phyloP scores from a whole-genome alignment of 2,888 invertebrate genomes.

The Eristalinus sepulchralis region DNA sequence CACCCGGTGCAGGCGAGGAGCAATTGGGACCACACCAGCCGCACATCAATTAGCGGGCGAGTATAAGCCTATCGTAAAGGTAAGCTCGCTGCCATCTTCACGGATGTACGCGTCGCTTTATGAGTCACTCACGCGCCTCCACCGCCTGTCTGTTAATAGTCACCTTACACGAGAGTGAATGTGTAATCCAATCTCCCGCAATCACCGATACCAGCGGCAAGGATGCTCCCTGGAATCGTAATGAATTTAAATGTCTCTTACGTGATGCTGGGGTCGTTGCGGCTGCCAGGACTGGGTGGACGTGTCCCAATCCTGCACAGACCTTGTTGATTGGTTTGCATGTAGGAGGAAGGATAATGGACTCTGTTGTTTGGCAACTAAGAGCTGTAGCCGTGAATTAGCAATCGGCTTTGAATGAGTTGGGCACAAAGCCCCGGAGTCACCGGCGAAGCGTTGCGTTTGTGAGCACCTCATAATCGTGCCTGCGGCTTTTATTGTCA shows the following conservation, averaged over 20 bases:
- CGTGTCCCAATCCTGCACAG: neutral
- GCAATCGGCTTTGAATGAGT: neutral
- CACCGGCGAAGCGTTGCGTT: neutral
- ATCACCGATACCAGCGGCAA: conserved; percentile 20
- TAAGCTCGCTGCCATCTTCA: neutral
- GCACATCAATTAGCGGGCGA: neutral
- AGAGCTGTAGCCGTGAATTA: neutral
- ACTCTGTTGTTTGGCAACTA: neutral
- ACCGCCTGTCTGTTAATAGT: conserved; percentile 17
- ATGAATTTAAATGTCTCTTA: conserved; percentile 40
- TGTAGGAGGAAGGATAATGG: conserved; percentile 2
- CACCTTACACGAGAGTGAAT: conserved; percentile 7
- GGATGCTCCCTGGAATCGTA: conserved; percentile 21
- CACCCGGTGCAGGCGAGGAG: neutral
- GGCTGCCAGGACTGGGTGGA: neutral
- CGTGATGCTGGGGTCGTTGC: neutral
- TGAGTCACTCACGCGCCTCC: neutral
- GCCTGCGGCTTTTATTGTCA: neutral
- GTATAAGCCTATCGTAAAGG: neutral
- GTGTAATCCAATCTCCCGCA: conserved; percentile 20
- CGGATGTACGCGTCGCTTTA: neutral
- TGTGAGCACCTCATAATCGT: neutral
- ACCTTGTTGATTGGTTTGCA: conserved; percentile 4
- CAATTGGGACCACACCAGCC: neutral
- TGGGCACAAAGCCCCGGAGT: neutral